Evolutionary conservation across 1,140 invertebrate genomes (phyloP).

Genomic region (Drosophila pseudoananassae): DNA sequence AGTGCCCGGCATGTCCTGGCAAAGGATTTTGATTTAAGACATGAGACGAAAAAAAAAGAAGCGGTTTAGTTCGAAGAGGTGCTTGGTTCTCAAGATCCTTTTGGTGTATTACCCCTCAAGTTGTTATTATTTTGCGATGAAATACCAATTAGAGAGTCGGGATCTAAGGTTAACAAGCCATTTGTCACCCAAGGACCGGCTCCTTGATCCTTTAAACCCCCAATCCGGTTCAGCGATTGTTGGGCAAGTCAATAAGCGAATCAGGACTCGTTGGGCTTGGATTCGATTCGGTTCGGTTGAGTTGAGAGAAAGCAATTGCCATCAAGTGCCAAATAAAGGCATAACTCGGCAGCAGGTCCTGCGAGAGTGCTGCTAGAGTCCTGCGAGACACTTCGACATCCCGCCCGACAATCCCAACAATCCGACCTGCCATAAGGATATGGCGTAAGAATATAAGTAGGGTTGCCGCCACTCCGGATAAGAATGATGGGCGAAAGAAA

Average conservation of each 20-base stretch:
- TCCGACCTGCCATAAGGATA: constrained; percentile 23
- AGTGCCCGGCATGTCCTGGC: constrained; percentile 9
- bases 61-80: background rate
- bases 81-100: background rate
- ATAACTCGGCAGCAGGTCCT: constrained; percentile 43
- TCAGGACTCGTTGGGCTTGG: background rate
- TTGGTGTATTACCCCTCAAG: too few relatives aligned
- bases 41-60: background rate
- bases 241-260: constrained; percentile 62
- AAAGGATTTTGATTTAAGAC: background rate
- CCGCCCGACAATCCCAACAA: constrained; percentile 4
- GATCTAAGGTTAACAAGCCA: background rate
- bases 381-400: constrained; percentile 15
- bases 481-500: background rate
- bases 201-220: constrained; percentile 26
- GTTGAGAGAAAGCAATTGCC: constrained; percentile 37
- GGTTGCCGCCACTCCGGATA: background rate
- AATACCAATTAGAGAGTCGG: too few relatives aligned
- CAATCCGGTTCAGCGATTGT: constrained; percentile 61
- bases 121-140: too few relatives aligned
- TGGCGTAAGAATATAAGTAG: constrained; percentile 2
- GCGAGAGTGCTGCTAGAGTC: background rate
- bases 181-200: background rate
- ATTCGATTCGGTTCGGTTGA: constrained; percentile 7
- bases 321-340: constrained; percentile 75